Base-by-base conservation (phyloP, 1,140 invertebrate genomes). In the Lanistes nyassanus region DNA sequence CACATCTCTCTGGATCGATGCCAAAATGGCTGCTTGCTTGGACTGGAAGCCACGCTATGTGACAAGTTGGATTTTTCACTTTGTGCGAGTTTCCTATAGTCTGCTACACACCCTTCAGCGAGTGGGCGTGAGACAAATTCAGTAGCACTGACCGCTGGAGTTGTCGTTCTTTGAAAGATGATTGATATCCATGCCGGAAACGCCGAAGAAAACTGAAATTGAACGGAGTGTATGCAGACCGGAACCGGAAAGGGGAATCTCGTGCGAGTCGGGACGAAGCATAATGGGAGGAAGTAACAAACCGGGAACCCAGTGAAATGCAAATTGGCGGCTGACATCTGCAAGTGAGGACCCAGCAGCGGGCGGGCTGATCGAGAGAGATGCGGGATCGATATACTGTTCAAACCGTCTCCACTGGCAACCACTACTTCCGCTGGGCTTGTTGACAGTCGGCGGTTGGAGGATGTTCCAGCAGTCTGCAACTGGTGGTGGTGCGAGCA, bases 171-270 rank as follows among this genome's bases (percentile, higher is more conserved):
- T 47, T 55, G 29, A 72, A 56, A 72, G 55, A 72, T 72, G 70
- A 72, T 72, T 72, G 70, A 72, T 72, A 72, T 72, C 70, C 67
- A 55, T 31, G 26, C 31, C 34, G 70, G 56, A 72, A 55, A 29
- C 23, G 70, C 21, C 29, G 47, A 53, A 62, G 56, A 72, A 72
- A 72, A 60, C 56, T 62, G 55, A 72, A 72, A 72, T 72, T 72
- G 70, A 53, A 62, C 70, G 37, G 29, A 72, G 70, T 62, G 70
- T 72, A 56, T 34, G 16, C 31, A 37, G 36, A 56, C 55, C 70
- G 70, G 70, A 72, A 72, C 34, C 70, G 70, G 70, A 72, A 72
- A 72, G 55, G 29, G 60, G 70, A 36, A 58, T 72, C 70, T 72
- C 70, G 70, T 72, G 70, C 70, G 70, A 72, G 68, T 56, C 51